These are phyloP conservation scores for Dynastes hyllus DNA, from an alignment of 2,888 invertebrate genomes.

Conservation along the genomic window DNA sequence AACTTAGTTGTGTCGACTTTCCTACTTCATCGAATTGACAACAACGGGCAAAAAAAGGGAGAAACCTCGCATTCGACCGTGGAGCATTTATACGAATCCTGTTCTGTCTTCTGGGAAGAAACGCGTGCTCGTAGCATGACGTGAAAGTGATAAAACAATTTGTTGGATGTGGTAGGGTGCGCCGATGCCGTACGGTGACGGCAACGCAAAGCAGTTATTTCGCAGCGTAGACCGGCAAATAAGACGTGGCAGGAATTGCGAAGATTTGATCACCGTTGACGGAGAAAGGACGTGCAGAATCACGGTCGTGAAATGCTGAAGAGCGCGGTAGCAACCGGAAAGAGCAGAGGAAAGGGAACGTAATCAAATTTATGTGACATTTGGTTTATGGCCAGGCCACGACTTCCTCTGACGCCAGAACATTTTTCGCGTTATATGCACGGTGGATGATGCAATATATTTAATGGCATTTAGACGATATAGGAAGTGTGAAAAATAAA, in stretches of 20 bases:
- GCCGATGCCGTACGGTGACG: not conserved
- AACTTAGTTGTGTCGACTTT: conserved; percentile 41
- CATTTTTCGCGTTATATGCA: conserved; percentile 13
- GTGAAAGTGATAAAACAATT: conserved; percentile 58
- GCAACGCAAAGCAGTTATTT: conserved; percentile 33
- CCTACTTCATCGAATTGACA: conserved; percentile 30
- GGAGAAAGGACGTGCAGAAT: not conserved
- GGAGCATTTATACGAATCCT: conserved; percentile 53
- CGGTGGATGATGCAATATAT: conserved; percentile 2
- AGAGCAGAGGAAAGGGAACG: not conserved
- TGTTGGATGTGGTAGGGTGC: conserved; percentile 49
- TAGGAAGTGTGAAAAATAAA: not conserved
- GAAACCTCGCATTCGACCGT: conserved; percentile 53
- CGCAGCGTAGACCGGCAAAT: conserved; percentile 51
- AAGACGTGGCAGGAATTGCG: conserved; percentile 52
- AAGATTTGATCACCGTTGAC: conserved; percentile 31
- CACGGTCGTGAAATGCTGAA: too few species aligned
- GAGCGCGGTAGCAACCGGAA: not conserved
- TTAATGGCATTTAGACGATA: conserved; percentile 8
- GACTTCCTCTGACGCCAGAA: not conserved
- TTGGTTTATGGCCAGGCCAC: not conserved
- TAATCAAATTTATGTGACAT: conserved; percentile 37
- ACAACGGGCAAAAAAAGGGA: not conserved
- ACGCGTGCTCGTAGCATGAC: conserved; percentile 49
- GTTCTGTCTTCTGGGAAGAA: conserved; percentile 26